Evolutionary conservation across 1,140 invertebrate genomes (phyloP).

Genomic region (Zaprionus africanus): DNA sequence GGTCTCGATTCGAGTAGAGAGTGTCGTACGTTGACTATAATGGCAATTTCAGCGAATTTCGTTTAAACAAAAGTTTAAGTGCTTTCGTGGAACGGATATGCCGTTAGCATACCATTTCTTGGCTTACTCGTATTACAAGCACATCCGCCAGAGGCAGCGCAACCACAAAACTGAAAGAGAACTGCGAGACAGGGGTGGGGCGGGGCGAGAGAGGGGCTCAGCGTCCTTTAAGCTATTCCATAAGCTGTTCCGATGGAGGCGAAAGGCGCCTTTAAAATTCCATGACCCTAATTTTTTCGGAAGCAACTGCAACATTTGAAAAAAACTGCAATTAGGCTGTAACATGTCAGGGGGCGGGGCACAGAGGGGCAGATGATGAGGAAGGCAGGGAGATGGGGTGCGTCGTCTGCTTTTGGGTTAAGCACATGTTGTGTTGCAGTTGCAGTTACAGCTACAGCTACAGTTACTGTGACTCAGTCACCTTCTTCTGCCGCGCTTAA

Average conservation of each 20-base stretch:
- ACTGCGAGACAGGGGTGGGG: not conserved
- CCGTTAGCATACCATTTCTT: conserved; percentile 29
- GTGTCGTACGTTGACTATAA: conserved; percentile 1
- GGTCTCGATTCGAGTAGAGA: not conserved
- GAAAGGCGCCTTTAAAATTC: conserved; percentile 48
- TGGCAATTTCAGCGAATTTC: conserved; percentile 15
- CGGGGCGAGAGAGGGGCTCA: not conserved
- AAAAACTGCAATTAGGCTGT: conserved; percentile 64
- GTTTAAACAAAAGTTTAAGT: conserved; percentile 39
- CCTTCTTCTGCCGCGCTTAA: conserved; percentile 42
- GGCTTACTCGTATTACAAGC: conserved; percentile 32
- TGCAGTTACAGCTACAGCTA: conserved; percentile 33
- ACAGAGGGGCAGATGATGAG: not conserved
- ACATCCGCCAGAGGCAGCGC: conserved; percentile 7
- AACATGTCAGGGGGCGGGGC: conserved; percentile 35
- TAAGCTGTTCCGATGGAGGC: conserved; percentile 29
- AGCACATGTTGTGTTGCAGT: conserved; percentile 67
- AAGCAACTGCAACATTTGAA: conserved; percentile 65
- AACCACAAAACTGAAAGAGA: conserved; percentile 9
- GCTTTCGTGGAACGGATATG: conserved; percentile 33
- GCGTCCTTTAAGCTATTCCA: conserved; percentile 19
- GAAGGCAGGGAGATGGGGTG: conserved; percentile 21
- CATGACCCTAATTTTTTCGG: conserved; percentile 67
- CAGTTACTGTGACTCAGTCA: conserved; percentile 52
- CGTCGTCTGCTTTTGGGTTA: conserved; percentile 62